phyloP scores from a whole-genome alignment of 2,888 invertebrate genomes.

The Thymelicus sylvestris region DNA sequence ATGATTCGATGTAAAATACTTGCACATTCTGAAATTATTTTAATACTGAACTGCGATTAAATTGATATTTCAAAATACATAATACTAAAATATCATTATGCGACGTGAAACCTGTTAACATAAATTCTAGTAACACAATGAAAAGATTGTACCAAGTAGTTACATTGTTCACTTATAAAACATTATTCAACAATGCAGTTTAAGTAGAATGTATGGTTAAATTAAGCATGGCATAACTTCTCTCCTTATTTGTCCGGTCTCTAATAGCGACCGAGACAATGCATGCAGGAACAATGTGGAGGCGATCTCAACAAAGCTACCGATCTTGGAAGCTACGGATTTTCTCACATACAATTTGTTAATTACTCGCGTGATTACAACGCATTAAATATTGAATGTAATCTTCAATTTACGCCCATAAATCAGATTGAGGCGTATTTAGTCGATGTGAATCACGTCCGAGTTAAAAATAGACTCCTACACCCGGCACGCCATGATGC shows the following conservation, averaged over 20 bases:
- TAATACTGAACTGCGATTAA: neutral
- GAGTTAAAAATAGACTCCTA: slow-evolving; percentile 32
- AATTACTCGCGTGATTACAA: slow-evolving; percentile 59
- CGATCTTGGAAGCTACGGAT: slow-evolving; percentile 49
- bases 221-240: slow-evolving; percentile 39
- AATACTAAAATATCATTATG: slow-evolving; percentile 3
- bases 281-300: slow-evolving; percentile 45
- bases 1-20: neutral
- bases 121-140: slow-evolving; percentile 22
- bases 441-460: slow-evolving; percentile 33
- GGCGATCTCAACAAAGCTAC: slow-evolving; percentile 49
- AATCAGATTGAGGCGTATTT: slow-evolving; percentile 34
- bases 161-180: slow-evolving; percentile 37
- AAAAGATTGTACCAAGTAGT: slow-evolving; percentile 28
- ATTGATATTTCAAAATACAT: neutral
- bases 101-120: slow-evolving; percentile 15
- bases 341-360: slow-evolving; percentile 65
- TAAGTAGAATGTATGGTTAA: slow-evolving; percentile 37
- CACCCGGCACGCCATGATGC: slow-evolving; percentile 14
- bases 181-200: slow-evolving; percentile 38
- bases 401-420: slow-evolving; percentile 45
- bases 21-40: neutral
- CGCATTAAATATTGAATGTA: slow-evolving; percentile 55
- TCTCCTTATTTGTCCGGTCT: slow-evolving; percentile 35
- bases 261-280: slow-evolving; percentile 43